Percentiles rank a stretch among this genome's conserved stretches.
Conservation (phyloP, 2,888 invertebrate genomes). For the Eristalinus sepulchralis region DNA sequence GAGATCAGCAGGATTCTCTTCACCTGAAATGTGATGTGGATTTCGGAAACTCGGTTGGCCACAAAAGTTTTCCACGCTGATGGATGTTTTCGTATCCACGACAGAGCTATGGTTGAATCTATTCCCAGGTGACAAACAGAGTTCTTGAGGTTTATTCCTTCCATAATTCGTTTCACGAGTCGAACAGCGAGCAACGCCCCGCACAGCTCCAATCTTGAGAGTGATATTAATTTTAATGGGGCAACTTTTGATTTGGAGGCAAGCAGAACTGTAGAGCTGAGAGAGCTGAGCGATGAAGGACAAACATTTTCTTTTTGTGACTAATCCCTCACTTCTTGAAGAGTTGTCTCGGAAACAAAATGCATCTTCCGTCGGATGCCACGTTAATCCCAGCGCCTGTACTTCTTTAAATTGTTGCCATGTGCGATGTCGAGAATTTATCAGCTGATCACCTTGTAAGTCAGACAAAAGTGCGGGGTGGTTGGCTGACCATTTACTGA, state of each 20-base stretch:
- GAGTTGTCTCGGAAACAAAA: neutral
- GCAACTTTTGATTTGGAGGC: constrained; percentile 8
- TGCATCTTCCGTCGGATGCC: neutral
- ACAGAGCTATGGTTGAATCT: constrained; percentile 67
- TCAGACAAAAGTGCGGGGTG: neutral
- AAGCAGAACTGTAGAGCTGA: neutral
- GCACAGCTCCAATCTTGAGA: constrained; percentile 9
- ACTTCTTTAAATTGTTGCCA: constrained; percentile 4
- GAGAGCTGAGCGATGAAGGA: neutral
- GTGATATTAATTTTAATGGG: neutral
- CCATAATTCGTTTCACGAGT: neutral
- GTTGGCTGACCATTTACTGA: constrained; percentile 13
- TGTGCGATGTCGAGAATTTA: neutral
- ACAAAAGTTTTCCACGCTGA: constrained; percentile 64
- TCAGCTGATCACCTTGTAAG: neutral
- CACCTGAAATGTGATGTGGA: constrained; percentile 74
- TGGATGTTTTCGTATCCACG: constrained; percentile 62
- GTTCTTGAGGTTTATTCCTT: neutral
- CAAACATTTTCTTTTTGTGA: neutral
- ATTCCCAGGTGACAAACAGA: constrained; percentile 58
- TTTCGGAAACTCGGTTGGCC: constrained; percentile 74
- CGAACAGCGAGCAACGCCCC: constrained; percentile 5
- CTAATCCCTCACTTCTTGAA: neutral
- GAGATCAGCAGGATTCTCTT: constrained; percentile 75
- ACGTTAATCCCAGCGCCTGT: neutral